Evolutionary conservation across 2,888 invertebrate species (phyloP).

Genomic region (Mactromeris polynyma): DNA sequence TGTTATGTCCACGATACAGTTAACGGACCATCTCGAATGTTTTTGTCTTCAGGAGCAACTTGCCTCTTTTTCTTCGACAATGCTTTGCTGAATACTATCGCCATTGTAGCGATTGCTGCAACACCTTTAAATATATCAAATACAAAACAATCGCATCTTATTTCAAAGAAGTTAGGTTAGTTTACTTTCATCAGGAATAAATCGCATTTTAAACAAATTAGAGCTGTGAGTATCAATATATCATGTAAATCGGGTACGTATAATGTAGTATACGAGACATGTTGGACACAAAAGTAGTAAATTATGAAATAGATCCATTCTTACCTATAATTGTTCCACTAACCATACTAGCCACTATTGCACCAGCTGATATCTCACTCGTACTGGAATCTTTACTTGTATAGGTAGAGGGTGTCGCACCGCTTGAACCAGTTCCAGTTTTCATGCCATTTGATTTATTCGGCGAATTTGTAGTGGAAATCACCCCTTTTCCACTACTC

Average conservation of each 20-base stretch:
- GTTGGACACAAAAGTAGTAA: no score
- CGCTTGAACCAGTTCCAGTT: background rate
- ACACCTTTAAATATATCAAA: conserved; percentile 4
- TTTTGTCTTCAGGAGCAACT: background rate
- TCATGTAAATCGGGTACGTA: background rate
- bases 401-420: background rate
- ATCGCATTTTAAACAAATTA: no score
- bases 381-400: background rate
- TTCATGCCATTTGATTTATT: background rate
- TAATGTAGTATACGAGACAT: no score
- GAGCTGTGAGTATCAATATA: background rate
- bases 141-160: background rate
- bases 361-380: background rate
- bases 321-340: background rate
- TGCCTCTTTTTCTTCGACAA: background rate
- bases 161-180: background rate
- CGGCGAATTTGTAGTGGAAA: background rate
- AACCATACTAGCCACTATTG: background rate
- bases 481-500: background rate
- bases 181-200: no score
- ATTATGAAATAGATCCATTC: no score
- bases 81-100: background rate
- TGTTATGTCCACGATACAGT: background rate
- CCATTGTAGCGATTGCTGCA: background rate
- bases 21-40: background rate